phyloP scores from a whole-genome alignment of 1,140 invertebrate species.

The Achatina immaculata region DNA sequence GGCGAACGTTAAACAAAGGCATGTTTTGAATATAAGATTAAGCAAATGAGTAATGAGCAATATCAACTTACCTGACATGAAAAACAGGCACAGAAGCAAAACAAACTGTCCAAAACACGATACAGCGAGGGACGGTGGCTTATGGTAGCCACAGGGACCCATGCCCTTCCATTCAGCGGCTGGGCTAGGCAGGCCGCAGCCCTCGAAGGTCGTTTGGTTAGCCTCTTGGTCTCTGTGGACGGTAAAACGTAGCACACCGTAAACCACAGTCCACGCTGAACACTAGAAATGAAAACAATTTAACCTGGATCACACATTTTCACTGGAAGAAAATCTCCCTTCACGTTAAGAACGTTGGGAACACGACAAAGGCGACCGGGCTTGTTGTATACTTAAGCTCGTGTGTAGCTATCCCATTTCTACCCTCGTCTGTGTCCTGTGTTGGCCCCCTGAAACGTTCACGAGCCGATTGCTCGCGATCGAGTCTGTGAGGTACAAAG shows the following conservation, averaged over 20 bases:
- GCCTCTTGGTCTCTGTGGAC: slow-evolving; percentile 38
- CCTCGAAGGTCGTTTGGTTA: slow-evolving; percentile 39
- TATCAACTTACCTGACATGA: neutral
- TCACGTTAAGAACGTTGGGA: neutral
- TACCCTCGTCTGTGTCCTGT: slow-evolving; percentile 38
- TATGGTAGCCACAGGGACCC: slow-evolving; percentile 49
- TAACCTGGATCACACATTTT: slow-evolving; percentile 23
- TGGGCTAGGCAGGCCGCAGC: slow-evolving; percentile 36
- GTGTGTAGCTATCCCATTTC: slow-evolving; percentile 29
- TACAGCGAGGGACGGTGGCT: slow-evolving; percentile 48
- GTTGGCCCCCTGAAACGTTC: slow-evolving; percentile 32
- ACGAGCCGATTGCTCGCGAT: neutral
- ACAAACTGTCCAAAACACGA: slow-evolving; percentile 40
- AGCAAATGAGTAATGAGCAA: neutral
- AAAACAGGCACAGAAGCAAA: slow-evolving; percentile 2
- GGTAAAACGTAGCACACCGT: slow-evolving; percentile 44
- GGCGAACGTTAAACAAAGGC: too few relatives aligned
- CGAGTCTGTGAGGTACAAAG: neutral
- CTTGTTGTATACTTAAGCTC: neutral
- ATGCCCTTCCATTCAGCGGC: slow-evolving; percentile 57
- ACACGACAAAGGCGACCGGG: neutral
- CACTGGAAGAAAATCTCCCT: neutral
- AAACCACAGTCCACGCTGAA: slow-evolving; percentile 42
- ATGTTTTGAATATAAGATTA: too few relatives aligned
- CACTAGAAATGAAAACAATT: slow-evolving; percentile 11